These are phyloP conservation scores for Sphecodes monilicornis DNA, from an alignment of 2,888 invertebrate species.

Conservation along the genomic window DNA sequence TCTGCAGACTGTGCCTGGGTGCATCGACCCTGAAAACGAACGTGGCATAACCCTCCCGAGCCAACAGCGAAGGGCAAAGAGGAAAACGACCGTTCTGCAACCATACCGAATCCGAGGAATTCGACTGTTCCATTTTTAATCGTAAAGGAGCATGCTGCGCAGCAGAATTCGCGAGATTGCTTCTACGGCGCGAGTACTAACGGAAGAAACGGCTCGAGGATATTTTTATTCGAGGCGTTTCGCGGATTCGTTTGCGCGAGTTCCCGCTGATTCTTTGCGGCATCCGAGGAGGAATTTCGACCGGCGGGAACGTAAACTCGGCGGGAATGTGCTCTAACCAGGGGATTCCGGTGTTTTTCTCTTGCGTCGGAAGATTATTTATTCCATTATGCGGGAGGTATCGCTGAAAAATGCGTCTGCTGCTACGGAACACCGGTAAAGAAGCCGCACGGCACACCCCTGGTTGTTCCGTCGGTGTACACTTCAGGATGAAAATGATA, in stretches of 20 bases:
- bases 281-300: background rate
- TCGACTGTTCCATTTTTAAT: slow-evolving; percentile 37
- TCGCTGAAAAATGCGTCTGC: background rate
- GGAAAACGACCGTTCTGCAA: background rate
- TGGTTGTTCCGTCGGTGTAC: no score
- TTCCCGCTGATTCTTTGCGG: background rate
- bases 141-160: slow-evolving; percentile 8
- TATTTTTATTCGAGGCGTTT: slow-evolving; percentile 8
- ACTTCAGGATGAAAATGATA: no score
- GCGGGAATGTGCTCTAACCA: background rate
- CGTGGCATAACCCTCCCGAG: background rate
- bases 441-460: no score
- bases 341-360: background rate
- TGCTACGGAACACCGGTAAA: background rate
- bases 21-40: slow-evolving; percentile 28
- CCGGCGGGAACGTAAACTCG: background rate
- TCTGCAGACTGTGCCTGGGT: slow-evolving; percentile 11
- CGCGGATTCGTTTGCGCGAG: background rate
- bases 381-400: background rate
- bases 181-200: slow-evolving; percentile 10
- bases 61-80: background rate
- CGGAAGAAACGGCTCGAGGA: background rate
- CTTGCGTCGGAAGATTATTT: background rate
- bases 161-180: slow-evolving; percentile 31
- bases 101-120: background rate